A percentile compares a stretch with the other conserved stretches of the same genome.
Evolutionary conservation across 2,888 invertebrate genomes (phyloP).

Genomic region (Cylindroiulus punctatus): DNA sequence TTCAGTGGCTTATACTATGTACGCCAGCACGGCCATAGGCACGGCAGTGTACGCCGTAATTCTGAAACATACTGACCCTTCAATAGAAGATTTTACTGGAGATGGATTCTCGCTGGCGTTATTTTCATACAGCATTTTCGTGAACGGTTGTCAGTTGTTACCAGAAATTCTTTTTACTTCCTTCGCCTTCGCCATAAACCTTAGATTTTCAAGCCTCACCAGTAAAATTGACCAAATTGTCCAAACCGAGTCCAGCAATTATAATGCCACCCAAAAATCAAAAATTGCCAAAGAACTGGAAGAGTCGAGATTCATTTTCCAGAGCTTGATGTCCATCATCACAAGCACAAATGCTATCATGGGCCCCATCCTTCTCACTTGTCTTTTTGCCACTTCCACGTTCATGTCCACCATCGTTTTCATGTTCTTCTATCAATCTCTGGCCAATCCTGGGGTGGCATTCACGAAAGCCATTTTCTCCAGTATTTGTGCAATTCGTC

Average conservation of each 20-base stretch:
- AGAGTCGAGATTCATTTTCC: not conserved
- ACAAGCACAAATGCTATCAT: not conserved
- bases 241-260: not conserved
- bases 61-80: not conserved
- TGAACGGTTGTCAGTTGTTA: not conserved
- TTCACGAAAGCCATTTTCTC: conserved; percentile 1
- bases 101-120: not conserved
- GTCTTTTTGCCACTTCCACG: not conserved
- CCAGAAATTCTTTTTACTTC: conserved; percentile 9
- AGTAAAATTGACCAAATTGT: not conserved
- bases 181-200: not conserved
- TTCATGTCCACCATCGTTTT: not conserved
- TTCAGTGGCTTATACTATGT: not conserved
- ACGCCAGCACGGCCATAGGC: not conserved
- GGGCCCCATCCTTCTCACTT: not conserved
- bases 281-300: not conserved
- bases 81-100: not conserved
- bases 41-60: not conserved
- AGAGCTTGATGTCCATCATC: not conserved
- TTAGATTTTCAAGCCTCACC: not conserved
- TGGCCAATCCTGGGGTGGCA: not conserved
- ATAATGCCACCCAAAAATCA: not conserved
- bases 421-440: conserved; percentile 10
- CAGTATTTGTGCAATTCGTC: not conserved
- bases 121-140: not conserved